Evolutionary conservation across 1,140 invertebrate species (phyloP).

Genomic region (Drosophila nikananu): DNA sequence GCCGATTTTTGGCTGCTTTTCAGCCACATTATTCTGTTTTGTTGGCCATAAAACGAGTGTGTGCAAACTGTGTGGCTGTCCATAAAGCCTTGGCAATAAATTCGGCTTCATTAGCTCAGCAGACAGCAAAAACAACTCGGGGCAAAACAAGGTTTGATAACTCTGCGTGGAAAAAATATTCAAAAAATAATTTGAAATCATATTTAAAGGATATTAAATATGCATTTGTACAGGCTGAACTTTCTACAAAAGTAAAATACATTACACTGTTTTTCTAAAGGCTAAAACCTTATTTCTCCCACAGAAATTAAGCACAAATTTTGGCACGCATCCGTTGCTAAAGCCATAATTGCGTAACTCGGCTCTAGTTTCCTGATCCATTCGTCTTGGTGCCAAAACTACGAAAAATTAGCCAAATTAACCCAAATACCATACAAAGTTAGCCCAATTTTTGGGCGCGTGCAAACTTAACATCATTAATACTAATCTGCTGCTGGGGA

Average conservation of each 20-base stretch:
- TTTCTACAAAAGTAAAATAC: not conserved
- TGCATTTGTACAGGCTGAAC: not conserved
- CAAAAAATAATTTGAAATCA: not conserved
- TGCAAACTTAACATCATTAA: slow-evolving; percentile 73
- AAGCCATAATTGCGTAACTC: slow-evolving; percentile 37
- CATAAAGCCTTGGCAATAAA: slow-evolving; percentile 67
- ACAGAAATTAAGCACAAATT: not conserved
- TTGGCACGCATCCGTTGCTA: slow-evolving; percentile 31
- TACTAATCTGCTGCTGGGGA: slow-evolving; percentile 53
- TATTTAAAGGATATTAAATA: slow-evolving; percentile 1
- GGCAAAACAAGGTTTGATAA: slow-evolving; percentile 21
- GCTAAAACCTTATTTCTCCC: not conserved
- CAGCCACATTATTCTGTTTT: slow-evolving; percentile 45
- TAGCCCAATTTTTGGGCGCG: slow-evolving; percentile 38
- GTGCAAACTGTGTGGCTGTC: slow-evolving; percentile 60
- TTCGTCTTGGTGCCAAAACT: slow-evolving; percentile 37
- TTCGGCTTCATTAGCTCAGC: slow-evolving; percentile 61
- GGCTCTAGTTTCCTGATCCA: slow-evolving; percentile 37
- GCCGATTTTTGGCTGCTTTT: slow-evolving; percentile 50
- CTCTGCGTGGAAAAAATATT: slow-evolving; percentile 15
- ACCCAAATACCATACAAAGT: slow-evolving; percentile 63
- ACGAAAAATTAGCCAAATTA: slow-evolving; percentile 54
- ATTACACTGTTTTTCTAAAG: not conserved
- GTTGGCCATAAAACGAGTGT: slow-evolving; percentile 65
- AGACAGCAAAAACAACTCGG: slow-evolving; percentile 25